Base-by-base conservation (phyloP, 2,888 invertebrate species). In the Hirtodrosophila cameraria region DNA sequence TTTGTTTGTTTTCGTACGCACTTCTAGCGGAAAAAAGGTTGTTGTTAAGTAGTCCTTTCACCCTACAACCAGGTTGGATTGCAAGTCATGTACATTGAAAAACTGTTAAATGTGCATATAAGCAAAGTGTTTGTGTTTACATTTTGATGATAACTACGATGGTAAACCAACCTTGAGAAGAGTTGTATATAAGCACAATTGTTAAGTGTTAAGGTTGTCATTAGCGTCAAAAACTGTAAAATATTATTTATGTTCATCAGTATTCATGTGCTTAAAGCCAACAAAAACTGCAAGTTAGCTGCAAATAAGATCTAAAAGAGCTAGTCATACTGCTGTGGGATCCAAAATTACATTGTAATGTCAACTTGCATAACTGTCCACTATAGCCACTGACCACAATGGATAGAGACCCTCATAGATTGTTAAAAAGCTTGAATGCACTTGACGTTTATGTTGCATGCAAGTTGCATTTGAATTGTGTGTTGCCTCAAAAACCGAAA, bases 361-460 rank as follows among this genome's bases (percentile, higher is more conserved):
- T 38, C 57, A 42, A 13, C 41, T 52, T 58, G 52, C 49, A 60
- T 41, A 66, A 67, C 58, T 52, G 57, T 23, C 11, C 12, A 28
- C 13, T 23, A 39, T 43, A 33, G 15, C 4, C 13, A 60, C 30
- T 55, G 58, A 31, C 15, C 54, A 60, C 52, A 52, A 35, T 30
- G 1, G 12, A 23, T 25, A 43, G 8, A 49, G 27, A 41, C 39
- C 31, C 13, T 39, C 43, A 27, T 15, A 33, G 30, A 12, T 15
- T 23, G 23, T 18, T 5, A 20, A 31, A n/a, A 39, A 18, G 60
- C 33, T 2, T 2, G 25, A 36, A 13, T 31, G 20, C 49, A 58
- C 46, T 59, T 43, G 16, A 43, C 54, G 57, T 41, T 46, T 30
- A 64, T 66, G 7, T 74, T 72, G 80, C 55, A 68, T 80, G 59